A percentile compares a stretch with the other conserved stretches of the same genome.
Conservation (phyloP, 2,797 vertebrate species). For the Poecile montanus region DNA sequence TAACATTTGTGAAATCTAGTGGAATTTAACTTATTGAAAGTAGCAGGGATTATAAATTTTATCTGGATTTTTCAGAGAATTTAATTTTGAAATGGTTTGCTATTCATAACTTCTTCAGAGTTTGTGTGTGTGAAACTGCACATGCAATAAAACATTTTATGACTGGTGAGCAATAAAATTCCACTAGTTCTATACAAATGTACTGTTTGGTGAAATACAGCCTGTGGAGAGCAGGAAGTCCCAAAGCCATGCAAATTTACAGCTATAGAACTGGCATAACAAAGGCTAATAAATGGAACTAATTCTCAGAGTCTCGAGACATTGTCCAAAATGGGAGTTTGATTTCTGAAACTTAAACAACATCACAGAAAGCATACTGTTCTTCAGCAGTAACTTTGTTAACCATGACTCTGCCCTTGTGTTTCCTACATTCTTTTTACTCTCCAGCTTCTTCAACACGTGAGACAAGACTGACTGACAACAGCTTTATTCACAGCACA, state of each 20-base stretch:
- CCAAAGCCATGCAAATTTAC: neutral
- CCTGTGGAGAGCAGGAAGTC: conserved; percentile 23
- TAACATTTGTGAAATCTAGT: neutral
- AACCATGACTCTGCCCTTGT: neutral
- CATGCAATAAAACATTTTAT: neutral
- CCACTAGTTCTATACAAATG: neutral
- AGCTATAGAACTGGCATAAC: neutral
- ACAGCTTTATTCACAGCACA: neutral
- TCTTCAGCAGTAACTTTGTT: neutral
- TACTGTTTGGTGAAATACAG: conserved; percentile 2
- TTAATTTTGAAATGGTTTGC: neutral
- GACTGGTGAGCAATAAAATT: conserved; percentile 7
- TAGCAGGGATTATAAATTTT: neutral
- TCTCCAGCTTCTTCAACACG: neutral
- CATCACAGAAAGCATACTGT: neutral
- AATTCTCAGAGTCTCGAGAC: neutral
- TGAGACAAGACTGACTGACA: neutral
- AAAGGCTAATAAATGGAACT: neutral
- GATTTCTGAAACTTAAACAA: conserved; percentile 3
- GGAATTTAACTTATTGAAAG: neutral
- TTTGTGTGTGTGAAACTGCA: neutral
- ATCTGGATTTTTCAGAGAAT: neutral
- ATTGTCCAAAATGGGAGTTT: neutral
- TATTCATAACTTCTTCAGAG: neutral
- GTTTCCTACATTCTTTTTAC: neutral